Evolutionary conservation across 2,888 invertebrate species (phyloP).

Genomic region (Acleris holmiana): DNA sequence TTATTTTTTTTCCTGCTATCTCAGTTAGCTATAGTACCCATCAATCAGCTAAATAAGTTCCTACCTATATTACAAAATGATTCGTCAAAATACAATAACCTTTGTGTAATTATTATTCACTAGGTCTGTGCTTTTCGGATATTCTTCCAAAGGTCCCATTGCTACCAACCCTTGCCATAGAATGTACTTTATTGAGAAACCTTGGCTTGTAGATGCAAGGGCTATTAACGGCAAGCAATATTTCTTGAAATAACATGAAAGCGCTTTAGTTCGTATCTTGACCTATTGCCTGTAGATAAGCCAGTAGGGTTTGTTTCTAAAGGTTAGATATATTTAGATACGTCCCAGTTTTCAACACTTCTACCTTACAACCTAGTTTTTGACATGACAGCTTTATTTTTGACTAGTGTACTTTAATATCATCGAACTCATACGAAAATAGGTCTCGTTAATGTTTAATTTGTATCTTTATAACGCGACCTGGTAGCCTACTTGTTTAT

Average conservation of each 20-base stretch:
- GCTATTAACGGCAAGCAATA: neutral
- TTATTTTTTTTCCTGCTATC: too few species aligned
- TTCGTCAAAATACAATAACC: too few species aligned
- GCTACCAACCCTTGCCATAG: too few species aligned
- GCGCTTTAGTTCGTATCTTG: constrained; percentile 3
- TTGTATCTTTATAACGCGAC: neutral
- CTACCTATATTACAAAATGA: too few species aligned
- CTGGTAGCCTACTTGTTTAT: neutral
- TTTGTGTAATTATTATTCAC: too few species aligned
- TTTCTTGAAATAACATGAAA: constrained; percentile 12
- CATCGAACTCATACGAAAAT: neutral
- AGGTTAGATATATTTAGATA: constrained; percentile 12
- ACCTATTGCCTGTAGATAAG: constrained; percentile 10
- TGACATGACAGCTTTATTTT: too few species aligned
- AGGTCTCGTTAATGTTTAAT: neutral
- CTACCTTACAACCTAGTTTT: too few species aligned
- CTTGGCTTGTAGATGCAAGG: neutral
- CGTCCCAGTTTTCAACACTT: neutral
- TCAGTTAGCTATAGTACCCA: too few species aligned
- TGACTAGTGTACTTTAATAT: too few species aligned
- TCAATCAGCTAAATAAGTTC: too few species aligned
- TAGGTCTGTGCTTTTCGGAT: too few species aligned
- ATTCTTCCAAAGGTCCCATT: too few species aligned
- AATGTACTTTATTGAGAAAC: neutral
- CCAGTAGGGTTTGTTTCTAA: constrained; percentile 1